A percentile compares a stretch with the other conserved stretches of the same genome.
phyloP scores from a whole-genome alignment of 2,113 vertebrate genomes.

The Dipodomys ordii region DNA sequence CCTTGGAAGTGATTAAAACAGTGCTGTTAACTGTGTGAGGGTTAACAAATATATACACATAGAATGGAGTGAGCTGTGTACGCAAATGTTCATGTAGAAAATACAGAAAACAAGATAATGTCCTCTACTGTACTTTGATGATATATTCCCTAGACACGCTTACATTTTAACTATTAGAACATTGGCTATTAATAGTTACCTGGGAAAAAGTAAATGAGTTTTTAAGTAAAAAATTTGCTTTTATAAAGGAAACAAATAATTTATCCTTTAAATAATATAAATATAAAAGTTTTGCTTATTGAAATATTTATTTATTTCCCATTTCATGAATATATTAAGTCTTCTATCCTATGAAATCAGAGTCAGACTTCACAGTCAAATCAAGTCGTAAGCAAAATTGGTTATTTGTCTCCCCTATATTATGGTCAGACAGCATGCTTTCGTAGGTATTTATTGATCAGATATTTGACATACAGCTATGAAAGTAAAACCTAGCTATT shows the following conservation, averaged over 20 bases:
- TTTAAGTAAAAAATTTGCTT: background rate
- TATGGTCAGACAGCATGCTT: background rate
- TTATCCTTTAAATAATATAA: background rate
- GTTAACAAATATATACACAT: conserved; percentile 39
- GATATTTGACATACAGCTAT: background rate
- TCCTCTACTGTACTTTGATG: background rate
- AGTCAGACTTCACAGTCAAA: background rate
- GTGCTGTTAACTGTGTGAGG: conserved; percentile 67
- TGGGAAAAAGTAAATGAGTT: background rate
- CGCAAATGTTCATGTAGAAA: conserved; percentile 64
- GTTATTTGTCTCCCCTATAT: background rate
- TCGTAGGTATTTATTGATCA: conserved; percentile 23
- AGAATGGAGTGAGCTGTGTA: background rate
- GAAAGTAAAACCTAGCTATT: background rate
- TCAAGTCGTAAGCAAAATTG: background rate
- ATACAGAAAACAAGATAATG: background rate
- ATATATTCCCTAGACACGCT: background rate
- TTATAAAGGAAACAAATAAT: conserved; percentile 4
- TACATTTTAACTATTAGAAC: conserved; percentile 16
- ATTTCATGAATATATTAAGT: background rate
- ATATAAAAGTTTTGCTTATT: background rate
- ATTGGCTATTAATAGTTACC: background rate
- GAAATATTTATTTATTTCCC: background rate
- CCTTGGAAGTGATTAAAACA: conserved; percentile 83
- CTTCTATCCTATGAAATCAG: background rate